phyloP scores from a whole-genome alignment of 2,888 invertebrate genomes.

The Apotomis turbidana region DNA sequence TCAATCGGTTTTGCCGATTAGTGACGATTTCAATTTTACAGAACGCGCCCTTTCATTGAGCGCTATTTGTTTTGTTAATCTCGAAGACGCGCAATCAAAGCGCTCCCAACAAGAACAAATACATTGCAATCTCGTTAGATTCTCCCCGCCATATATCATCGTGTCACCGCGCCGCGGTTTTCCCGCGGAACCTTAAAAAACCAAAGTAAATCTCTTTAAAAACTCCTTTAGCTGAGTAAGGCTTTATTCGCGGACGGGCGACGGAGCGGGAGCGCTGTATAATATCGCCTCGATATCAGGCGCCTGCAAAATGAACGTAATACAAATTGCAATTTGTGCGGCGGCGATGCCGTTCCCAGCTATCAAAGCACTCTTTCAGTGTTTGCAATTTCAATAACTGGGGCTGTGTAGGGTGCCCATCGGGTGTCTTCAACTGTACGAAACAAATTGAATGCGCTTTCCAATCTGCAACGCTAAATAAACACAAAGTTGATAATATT shows the following conservation, averaged over 20 bases:
- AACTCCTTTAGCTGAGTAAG: conserved; percentile 40
- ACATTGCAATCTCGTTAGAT: conserved; percentile 23
- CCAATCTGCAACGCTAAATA: conserved; percentile 13
- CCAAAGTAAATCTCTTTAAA: conserved; percentile 42
- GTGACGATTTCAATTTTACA: conserved; percentile 29
- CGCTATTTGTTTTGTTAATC: conserved; percentile 3
- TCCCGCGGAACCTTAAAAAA: conserved; percentile 38
- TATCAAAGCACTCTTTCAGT: conserved; percentile 54
- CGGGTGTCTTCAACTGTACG: conserved; percentile 21
- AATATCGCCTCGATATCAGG: conserved; percentile 41
- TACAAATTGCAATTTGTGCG: conserved; percentile 56
- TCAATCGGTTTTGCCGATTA: conserved; percentile 24
- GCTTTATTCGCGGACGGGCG: conserved; percentile 37
- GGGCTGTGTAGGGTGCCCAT: conserved; percentile 40
- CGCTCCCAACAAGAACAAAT: conserved; percentile 21
- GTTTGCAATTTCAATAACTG: conserved; percentile 56
- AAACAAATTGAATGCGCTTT: conserved; percentile 33
- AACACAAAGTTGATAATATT: not conserved
- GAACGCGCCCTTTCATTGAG: not conserved
- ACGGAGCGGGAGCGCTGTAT: conserved; percentile 34
- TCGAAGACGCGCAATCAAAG: conserved; percentile 10
- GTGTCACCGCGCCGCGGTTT: conserved; percentile 31
- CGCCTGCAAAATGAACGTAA: conserved; percentile 51
- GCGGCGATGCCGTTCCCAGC: conserved; percentile 46
- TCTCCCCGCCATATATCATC: conserved; percentile 31